Evolutionary conservation across 2,888 invertebrate genomes (phyloP).

Genomic region (Trichogramma evanescens): DNA sequence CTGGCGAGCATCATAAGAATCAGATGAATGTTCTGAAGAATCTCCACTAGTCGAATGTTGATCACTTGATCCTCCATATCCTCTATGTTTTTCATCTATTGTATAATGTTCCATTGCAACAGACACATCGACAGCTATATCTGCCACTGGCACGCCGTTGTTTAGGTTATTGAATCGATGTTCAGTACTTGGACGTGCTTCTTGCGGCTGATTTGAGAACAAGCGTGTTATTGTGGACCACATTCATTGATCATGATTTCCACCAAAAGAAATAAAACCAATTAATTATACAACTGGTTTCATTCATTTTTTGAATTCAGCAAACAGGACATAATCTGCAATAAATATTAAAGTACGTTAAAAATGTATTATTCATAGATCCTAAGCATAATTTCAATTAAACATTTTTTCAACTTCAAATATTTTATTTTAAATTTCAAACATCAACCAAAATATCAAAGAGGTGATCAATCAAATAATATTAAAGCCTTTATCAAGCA

Average conservation of each 20-base stretch:
- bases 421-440: too few relatives aligned
- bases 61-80: constrained; percentile 29
- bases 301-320: constrained; percentile 2
- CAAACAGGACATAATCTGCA: too few relatives aligned
- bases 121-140: constrained; percentile 45
- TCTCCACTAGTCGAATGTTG: constrained; percentile 32
- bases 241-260: constrained; percentile 39
- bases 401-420: too few relatives aligned
- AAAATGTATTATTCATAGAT: too few relatives aligned
- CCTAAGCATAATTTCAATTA: too few relatives aligned
- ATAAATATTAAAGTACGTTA: too few relatives aligned
- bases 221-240: constrained; percentile 46
- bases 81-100: constrained; percentile 43
- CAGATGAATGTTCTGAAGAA: constrained; percentile 34
- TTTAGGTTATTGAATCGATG: constrained; percentile 28
- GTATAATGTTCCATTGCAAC: constrained; percentile 45
- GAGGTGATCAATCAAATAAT: too few relatives aligned
- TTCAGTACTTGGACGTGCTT: constrained; percentile 23
- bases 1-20: constrained; percentile 41
- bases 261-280: constrained; percentile 18
- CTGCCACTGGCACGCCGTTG: constrained; percentile 33
- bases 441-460: too few relatives aligned
- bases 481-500: too few relatives aligned
- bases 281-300: neutral
- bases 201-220: constrained; percentile 38